Base-by-base conservation (phyloP, 2,797 vertebrate species). In the Cyclura pinguis region DNA sequence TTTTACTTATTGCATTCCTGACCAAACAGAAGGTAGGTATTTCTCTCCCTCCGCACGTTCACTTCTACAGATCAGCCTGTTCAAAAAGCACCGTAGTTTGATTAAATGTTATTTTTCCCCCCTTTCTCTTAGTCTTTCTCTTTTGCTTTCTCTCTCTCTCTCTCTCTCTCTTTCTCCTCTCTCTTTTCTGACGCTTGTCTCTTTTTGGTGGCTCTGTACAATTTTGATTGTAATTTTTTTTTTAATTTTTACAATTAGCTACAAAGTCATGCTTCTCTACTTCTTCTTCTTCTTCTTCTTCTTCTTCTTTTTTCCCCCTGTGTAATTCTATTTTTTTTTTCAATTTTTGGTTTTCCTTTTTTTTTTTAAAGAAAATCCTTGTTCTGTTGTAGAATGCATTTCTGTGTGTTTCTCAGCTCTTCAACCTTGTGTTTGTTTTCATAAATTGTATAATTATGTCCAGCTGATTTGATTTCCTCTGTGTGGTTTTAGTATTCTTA, bases 11-110 rank as follows among this genome's bases (percentile, higher is more conserved):
- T 98, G 99, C 99, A 98, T 98, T 98, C 99, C 98, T 98, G 99
- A 98, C 98, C 98, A 98, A 98, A 98, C 97, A 98, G 94, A 99
- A 99, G 99, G 99, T 99, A 99, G 99, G 99, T 99, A 99, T 98
- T 95, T 91, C 97, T 98, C 98, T 98, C 97, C 98, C 98, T 98
- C 97, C 98, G 98, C 98, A 98, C 98, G 98, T 98, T 98, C 98
- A 98, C 98, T 98, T 98, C 98, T 98, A 98, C 98, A 98, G 98
- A 99, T 98, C 98, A 99, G 98, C 98, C 98, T 99, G 98, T 98
- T 97, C 97, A 98, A 96, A 47, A 96, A 99, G 98, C 98, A 99
- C 98, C 98, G 98, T 98, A 99, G 98, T 98, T 99, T 99, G 98
- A 98, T 98, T 98, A 98, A 98, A 98, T 99, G 98, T 99, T 98